Conservation (phyloP, 2,113 vertebrate genomes). For the Atherinomorus stipes region DNA sequence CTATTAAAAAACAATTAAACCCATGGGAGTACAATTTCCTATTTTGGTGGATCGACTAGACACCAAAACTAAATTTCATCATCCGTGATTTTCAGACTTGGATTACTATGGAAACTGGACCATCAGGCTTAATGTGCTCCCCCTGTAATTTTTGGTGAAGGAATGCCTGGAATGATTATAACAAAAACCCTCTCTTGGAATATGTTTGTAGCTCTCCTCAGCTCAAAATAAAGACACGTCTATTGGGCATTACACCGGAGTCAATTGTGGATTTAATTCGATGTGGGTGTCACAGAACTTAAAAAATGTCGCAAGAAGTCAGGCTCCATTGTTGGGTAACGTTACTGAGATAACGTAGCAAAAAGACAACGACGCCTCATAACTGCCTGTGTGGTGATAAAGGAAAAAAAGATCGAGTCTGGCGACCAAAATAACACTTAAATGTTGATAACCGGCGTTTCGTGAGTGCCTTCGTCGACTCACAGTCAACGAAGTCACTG, state of each 20-base stretch:
- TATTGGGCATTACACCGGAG: slow-evolving; percentile 44
- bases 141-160: slow-evolving; percentile 58
- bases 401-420: background rate
- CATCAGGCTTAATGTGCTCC: slow-evolving; percentile 45
- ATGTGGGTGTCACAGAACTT: slow-evolving; percentile 14
- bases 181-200: slow-evolving; percentile 56
- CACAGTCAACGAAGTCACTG: background rate
- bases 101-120: slow-evolving; percentile 75
- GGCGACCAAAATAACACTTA: background rate
- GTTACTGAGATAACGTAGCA: background rate
- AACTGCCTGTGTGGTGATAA: background rate
- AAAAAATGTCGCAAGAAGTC: slow-evolving; percentile 12
- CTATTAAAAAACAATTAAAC: slow-evolving; percentile 62
- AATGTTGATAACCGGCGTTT: background rate
- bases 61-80: slow-evolving; percentile 62
- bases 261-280: slow-evolving; percentile 58
- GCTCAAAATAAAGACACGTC: slow-evolving; percentile 65
- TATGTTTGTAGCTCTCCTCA: slow-evolving; percentile 54
- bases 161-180: slow-evolving; percentile 56
- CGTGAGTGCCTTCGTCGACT: background rate
- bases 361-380: background rate
- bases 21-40: slow-evolving; percentile 70
- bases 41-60: slow-evolving; percentile 69
- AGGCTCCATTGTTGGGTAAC: slow-evolving; percentile 5
- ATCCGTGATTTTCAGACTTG: slow-evolving; percentile 58